Evolutionary conservation across 53 echinoderm and acorn worm species (phyloP), one percentile per base, ranked within the genome.

Genomic region (Henricia sp.): DNA sequence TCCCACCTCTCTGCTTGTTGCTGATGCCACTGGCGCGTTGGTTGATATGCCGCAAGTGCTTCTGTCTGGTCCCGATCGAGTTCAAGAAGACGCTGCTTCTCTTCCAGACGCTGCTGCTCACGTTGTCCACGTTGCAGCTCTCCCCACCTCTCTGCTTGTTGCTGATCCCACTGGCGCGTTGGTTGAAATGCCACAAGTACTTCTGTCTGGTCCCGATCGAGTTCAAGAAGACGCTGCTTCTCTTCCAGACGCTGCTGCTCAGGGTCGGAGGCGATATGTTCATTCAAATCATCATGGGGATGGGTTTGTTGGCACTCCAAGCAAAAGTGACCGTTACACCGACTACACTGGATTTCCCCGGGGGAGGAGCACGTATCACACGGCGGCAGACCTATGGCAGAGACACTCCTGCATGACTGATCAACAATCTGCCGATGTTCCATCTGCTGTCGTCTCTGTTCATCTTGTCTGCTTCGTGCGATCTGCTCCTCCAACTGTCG

Each of bases 1-100:
- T 64, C 44, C 80, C 80, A 80, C 12, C 80, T 32, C 48, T 80
- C 64, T 6, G 46, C 2, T 48, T 80, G 80, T 64, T 80, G 80
- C 63, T 33, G 80, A 3, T 21, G 64, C 80, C 80, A 63, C 11
- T 46, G 19, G 1, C 63, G 80, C 20, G 62, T 4, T 24, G 30
- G 68, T 2, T 30, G 64, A 23, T 8, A 37, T 12, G 1, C 28
- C 12, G 43, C 25, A 43, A 42, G 62, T 29, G 26, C 70, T 13
- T 46, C 43, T 46, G 27, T 25, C 29, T 70, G 70, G 17, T 23
- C 44, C 17, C 43, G 27, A 43, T 42, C 46, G 1, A 43, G 70
- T 44, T 70, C 17, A 13, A 70, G 70, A 44, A 11, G 11, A 27
- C 46, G 48, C 70, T 70, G 70, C 46, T 70, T 37, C 28, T 70